Conservation (phyloP, 2,113 vertebrate genomes). For the Hypanus sabinus region DNA sequence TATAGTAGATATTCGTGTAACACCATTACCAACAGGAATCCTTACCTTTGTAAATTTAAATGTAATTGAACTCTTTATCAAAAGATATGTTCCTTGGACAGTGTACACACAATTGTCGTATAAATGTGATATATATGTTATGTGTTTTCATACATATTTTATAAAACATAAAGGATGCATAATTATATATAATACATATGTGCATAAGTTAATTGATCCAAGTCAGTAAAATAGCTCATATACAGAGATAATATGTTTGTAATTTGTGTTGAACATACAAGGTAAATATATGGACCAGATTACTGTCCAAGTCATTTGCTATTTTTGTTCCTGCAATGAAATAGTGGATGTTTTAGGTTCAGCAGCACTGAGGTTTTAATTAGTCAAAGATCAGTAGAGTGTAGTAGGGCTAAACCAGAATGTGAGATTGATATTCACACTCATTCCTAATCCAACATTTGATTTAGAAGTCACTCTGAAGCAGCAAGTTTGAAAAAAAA, state of each 20-base stretch:
- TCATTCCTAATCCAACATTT: slow-evolving; percentile 63
- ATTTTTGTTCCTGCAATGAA: background rate
- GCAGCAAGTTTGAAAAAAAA: slow-evolving; percentile 60
- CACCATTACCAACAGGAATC: background rate
- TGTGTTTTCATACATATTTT: too few species aligned
- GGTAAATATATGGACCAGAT: background rate
- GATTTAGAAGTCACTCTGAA: slow-evolving; percentile 69
- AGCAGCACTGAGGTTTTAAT: background rate
- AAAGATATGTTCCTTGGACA: background rate
- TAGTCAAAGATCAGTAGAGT: slow-evolving; percentile 21
- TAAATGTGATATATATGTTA: background rate
- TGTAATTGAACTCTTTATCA: background rate
- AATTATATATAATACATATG: background rate
- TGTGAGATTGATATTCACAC: slow-evolving; percentile 61
- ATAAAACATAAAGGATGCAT: too few species aligned
- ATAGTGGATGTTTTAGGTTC: background rate
- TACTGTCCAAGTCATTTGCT: background rate
- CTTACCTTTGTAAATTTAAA: background rate
- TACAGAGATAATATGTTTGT: background rate
- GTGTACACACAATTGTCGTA: background rate
- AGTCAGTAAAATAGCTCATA: background rate
- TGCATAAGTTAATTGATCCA: background rate
- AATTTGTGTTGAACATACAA: background rate
- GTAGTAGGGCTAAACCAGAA: background rate
- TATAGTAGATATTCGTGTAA: background rate